Base-by-base conservation (phyloP, 1,140 invertebrate genomes). In the Drosophila tani region DNA sequence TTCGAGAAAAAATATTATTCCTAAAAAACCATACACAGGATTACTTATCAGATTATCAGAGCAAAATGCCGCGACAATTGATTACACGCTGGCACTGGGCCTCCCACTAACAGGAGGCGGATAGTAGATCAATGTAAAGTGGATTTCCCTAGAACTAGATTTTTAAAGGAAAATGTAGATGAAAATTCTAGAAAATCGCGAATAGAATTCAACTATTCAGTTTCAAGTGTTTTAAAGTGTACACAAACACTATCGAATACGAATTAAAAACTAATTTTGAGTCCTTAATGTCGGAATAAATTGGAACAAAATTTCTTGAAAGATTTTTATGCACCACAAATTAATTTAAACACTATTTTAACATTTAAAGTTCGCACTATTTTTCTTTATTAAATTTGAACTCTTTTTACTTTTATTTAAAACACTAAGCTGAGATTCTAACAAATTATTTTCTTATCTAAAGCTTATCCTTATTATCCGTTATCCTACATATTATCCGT, bases 21-120 rank as follows among this genome's bases (percentile, higher is more conserved):
- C n/a, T 21, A 9, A 15, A 11, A 59, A 12, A 11, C n/a, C 7
- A 12, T 3, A 56, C 5, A 50, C 9, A 47, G 29, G 59, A 41
- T 15, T 45, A 17, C 27, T 57, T 40, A 14, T 40, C n/a, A 41
- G 41, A n/a, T n/a, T n/a, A n/a, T n/a, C n/a, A n/a, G 9, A 19
- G 49, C n/a, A 77, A 55, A 71, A 88, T 78, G 69, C 74, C 35
- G 46, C 49, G 41, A 11, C 21, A 29, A 35, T 50, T 57, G 32
- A 38, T 46, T 12, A 21, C 38, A 11, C 24, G 35, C 7, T 24
- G 57, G 53, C 68, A 41, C 19, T 53, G 75, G 51, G 40, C 19
- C 19, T 79, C 35, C 29, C 35, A 63, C n/a, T 77, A 69, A 62
- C 38, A 19, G 5, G 17, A 38, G n/a, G 5, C 12, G 21, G 15